phyloP scores from a whole-genome alignment of 35 echinoderm and acorn worm species.

The Patiria miniata region DNA sequence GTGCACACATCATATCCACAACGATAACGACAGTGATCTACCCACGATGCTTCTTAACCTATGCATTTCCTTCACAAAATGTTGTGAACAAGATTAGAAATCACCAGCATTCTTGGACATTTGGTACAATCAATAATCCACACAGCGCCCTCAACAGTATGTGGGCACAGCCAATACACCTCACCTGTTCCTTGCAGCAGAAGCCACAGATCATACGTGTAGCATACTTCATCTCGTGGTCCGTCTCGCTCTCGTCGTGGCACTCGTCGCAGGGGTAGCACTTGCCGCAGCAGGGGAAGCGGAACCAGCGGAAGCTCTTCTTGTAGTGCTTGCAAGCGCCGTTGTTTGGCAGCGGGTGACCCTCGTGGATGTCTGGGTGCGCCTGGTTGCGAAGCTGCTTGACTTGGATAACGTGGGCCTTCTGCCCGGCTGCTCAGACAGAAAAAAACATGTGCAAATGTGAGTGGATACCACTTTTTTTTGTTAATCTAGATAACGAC shows the following conservation, averaged over 20 bases:
- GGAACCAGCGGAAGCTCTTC: conserved; percentile 95
- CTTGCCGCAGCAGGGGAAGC: conserved; percentile 97
- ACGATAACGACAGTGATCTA: too few relatives aligned
- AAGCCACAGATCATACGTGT: conserved; percentile 97
- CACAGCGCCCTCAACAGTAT: not conserved
- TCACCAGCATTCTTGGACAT: too few relatives aligned
- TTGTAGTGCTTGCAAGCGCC: conserved; percentile 95
- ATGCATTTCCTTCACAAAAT: too few relatives aligned
- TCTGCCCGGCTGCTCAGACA: conserved; percentile 5
- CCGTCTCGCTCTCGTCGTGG: conserved; percentile 68
- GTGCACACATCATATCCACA: too few relatives aligned
- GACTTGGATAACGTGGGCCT: conserved; percentile 52
- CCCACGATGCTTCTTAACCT: too few relatives aligned
- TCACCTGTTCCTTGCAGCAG: conserved; percentile 96
- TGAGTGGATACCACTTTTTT: too few relatives aligned
- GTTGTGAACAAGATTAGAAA: too few relatives aligned
- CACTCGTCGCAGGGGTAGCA: conserved; percentile 87
- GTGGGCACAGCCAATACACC: not conserved
- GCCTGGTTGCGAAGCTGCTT: conserved; percentile 56
- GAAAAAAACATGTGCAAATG: too few relatives aligned
- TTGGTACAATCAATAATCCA: not conserved
- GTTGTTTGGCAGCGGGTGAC: conserved; percentile 77
- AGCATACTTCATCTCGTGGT: conserved; percentile 92
- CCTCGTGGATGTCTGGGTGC: conserved; percentile 87
- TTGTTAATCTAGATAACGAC: too few relatives aligned